Evolutionary conservation across 2,113 vertebrate genomes (phyloP).

Genomic region (Pterocles orientalis): DNA sequence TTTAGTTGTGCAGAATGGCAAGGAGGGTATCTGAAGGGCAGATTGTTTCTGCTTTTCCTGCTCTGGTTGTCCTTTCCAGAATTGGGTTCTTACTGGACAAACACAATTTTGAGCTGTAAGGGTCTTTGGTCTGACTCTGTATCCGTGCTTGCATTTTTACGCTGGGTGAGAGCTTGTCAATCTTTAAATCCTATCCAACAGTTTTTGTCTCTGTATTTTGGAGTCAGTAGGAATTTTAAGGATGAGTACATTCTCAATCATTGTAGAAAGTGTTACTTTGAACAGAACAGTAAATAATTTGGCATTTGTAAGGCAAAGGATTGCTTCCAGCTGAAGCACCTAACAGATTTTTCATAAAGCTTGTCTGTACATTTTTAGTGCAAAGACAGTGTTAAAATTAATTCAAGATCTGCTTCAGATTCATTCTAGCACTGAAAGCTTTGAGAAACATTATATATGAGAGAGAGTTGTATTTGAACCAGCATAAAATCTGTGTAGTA

Average conservation of each 20-base stretch:
- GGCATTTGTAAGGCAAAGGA: neutral
- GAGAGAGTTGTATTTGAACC: neutral
- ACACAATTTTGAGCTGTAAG: neutral
- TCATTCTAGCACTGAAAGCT: neutral
- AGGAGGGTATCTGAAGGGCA: neutral
- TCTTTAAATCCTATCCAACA: neutral
- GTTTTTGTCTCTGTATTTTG: neutral
- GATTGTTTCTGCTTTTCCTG: neutral
- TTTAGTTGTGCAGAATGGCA: neutral
- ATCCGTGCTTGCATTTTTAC: neutral
- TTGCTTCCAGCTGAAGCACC: neutral
- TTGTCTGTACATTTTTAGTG: neutral
- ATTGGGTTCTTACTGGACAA: neutral
- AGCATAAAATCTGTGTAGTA: constrained; percentile 2
- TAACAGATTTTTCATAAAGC: constrained; percentile 10
- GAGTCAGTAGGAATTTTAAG: neutral
- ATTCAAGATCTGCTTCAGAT: constrained; percentile 14
- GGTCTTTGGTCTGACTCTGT: neutral
- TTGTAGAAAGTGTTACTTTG: neutral
- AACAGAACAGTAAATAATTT: neutral
- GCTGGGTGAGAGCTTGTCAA: neutral
- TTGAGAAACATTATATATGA: neutral
- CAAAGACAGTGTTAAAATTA: constrained; percentile 35
- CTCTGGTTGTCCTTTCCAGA: neutral
- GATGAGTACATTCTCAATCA: neutral